Percentiles rank a stretch among this genome's conserved stretches.
These are phyloP conservation scores for Drosophila tripunctata DNA, from an alignment of 2,888 invertebrate genomes.

Conservation along the genomic window DNA sequence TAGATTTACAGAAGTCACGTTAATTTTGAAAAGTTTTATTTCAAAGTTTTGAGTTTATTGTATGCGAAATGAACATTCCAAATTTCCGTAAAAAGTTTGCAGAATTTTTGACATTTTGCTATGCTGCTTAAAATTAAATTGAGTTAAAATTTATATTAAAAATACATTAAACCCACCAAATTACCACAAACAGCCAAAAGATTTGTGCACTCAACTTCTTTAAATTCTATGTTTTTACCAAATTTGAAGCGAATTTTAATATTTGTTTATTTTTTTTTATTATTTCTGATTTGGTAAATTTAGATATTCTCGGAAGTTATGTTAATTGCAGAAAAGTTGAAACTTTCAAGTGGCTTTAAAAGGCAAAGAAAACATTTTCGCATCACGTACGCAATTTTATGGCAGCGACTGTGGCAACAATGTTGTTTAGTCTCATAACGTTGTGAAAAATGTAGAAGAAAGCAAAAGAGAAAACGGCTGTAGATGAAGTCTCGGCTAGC, in stretches of 20 bases:
- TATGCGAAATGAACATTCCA: neutral
- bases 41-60: neutral
- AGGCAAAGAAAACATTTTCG: slow-evolving; percentile 18
- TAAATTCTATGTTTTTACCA: slow-evolving; percentile 20
- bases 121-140: slow-evolving; percentile 43
- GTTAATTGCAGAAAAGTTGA: slow-evolving; percentile 21
- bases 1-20: neutral
- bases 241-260: neutral
- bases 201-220: neutral
- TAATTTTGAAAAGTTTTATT: neutral
- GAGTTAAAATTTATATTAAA: slow-evolving; percentile 53
- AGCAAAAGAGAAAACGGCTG: slow-evolving; percentile 25
- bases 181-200: slow-evolving; percentile 9
- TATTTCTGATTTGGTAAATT: slow-evolving; percentile 8
- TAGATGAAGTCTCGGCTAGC: slow-evolving; percentile 54
- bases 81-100: slow-evolving; percentile 2
- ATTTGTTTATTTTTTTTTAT: slow-evolving; percentile 9
- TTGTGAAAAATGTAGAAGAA: slow-evolving; percentile 3
- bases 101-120: slow-evolving; percentile 13
- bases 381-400: slow-evolving; percentile 72
- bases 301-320: slow-evolving; percentile 25
- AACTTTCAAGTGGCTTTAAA: slow-evolving; percentile 43
- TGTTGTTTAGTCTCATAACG: slow-evolving; percentile 33
- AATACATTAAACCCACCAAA: slow-evolving; percentile 32
- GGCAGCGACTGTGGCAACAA: slow-evolving; percentile 68